These are phyloP conservation scores for Labeo calbasu DNA, from an alignment of 2,797 vertebrate species.

Conservation along the genomic window DNA sequence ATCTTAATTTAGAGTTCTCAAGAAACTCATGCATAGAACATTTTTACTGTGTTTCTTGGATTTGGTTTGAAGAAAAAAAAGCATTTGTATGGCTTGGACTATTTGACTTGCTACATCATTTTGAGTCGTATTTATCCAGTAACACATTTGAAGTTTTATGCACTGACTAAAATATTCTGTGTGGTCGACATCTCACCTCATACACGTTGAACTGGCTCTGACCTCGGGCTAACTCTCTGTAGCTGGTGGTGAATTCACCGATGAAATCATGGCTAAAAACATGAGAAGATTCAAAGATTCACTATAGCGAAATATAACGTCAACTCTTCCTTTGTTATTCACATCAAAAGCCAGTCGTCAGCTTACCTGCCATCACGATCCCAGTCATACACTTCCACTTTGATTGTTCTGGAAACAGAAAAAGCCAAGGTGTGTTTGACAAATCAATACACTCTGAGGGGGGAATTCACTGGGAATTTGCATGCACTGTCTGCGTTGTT, in stretches of 20 bases:
- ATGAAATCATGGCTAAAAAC: slow-evolving; percentile 92
- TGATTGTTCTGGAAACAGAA: slow-evolving; percentile 85
- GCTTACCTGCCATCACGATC: slow-evolving; percentile 93
- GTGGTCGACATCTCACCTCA: slow-evolving; percentile 79
- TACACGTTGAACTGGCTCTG: slow-evolving; percentile 95
- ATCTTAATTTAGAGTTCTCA: not conserved
- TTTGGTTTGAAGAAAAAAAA: slow-evolving; percentile 8
- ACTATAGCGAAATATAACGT: not conserved
- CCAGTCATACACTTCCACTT: slow-evolving; percentile 97
- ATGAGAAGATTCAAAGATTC: slow-evolving; percentile 33
- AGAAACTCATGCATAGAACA: slow-evolving; percentile 52
- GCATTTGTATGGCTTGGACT: not conserved
- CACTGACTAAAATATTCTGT: not conserved
- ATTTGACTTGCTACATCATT: not conserved
- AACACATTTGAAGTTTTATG: not conserved
- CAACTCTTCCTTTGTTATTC: not conserved
- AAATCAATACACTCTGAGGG: not conserved
- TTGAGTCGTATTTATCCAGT: not conserved
- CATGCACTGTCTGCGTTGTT: not conserved
- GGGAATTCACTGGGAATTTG: not conserved
- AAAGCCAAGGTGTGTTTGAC: not conserved
- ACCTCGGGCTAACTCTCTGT: slow-evolving; percentile 90
- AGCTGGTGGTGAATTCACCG: slow-evolving; percentile 95
- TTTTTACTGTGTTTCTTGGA: slow-evolving; percentile 39
- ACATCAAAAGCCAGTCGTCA: not conserved